These are phyloP conservation scores for Lycopodina hypogea DNA, from an alignment of 37 sponge, comb jelly and placozoan species.

Conservation along the genomic window DNA sequence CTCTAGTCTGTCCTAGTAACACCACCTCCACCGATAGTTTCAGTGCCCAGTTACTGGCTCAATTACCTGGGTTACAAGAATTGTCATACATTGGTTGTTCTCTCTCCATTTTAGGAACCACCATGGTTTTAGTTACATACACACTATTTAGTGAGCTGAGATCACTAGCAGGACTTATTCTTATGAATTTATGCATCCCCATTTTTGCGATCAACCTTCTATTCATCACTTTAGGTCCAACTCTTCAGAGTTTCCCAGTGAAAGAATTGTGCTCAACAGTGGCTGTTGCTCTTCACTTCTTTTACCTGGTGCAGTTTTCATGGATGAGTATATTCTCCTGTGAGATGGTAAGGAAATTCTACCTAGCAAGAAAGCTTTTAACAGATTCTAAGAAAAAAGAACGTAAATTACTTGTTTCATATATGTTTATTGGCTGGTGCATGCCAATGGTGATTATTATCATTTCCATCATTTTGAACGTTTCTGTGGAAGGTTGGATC, in stretches of 20 bases:
- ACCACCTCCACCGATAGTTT: constrained; percentile 13
- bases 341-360: constrained; percentile 13
- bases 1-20: constrained; percentile 14
- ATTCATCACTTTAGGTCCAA: background rate
- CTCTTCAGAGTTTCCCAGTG: background rate
- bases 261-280: constrained; percentile 5
- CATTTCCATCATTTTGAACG: constrained; percentile 19
- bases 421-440: constrained; percentile 49
- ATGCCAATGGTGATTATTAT: constrained; percentile 11
- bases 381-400: background rate
- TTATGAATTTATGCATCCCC: constrained; percentile 44
- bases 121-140: constrained; percentile 44
- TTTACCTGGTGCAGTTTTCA: constrained; percentile 36
- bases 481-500: constrained; percentile 18
- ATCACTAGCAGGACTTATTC: constrained; percentile 26
- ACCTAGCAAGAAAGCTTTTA: background rate
- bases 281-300: constrained; percentile 46
- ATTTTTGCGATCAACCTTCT: constrained; percentile 42
- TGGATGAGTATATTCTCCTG: constrained; percentile 53
- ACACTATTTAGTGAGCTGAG: constrained; percentile 50
- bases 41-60: background rate
- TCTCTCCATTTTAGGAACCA: constrained; percentile 46
- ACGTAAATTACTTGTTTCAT: constrained; percentile 4
- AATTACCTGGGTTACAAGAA: constrained; percentile 7
- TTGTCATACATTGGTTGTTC: constrained; percentile 51